These are phyloP conservation scores for Clarias batrachus DNA, from an alignment of 2,113 vertebrate genomes.

Conservation along the genomic window DNA sequence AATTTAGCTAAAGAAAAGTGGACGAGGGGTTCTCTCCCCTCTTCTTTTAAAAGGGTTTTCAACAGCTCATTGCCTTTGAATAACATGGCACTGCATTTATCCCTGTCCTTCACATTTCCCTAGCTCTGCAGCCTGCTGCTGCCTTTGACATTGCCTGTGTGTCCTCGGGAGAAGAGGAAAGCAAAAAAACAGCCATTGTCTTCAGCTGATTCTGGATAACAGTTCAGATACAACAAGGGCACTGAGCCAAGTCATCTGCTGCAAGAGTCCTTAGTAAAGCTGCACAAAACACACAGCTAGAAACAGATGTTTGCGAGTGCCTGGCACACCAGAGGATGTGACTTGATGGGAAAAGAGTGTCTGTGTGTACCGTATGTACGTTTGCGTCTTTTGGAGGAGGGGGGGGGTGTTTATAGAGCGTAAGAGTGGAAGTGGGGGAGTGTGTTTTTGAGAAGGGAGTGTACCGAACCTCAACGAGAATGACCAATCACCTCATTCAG, in stretches of 20 bases:
- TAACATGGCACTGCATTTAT: slow-evolving; percentile 48
- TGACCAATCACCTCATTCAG: slow-evolving; percentile 79
- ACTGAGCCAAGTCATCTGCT: slow-evolving; percentile 55
- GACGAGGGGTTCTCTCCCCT: slow-evolving; percentile 54
- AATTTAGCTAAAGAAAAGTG: slow-evolving; percentile 58
- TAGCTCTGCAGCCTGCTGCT: slow-evolving; percentile 49
- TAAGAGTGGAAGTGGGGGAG: slow-evolving; percentile 29
- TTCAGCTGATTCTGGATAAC: slow-evolving; percentile 61
- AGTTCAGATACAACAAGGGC: slow-evolving; percentile 62
- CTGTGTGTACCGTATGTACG: background rate
- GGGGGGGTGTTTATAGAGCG: slow-evolving; percentile 37
- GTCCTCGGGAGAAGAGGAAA: slow-evolving; percentile 57
- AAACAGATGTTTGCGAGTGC: slow-evolving; percentile 60
- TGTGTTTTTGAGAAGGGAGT: slow-evolving; percentile 47
- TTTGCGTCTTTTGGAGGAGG: slow-evolving; percentile 28
- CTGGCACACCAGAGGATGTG: background rate
- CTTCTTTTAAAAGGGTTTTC: slow-evolving; percentile 54
- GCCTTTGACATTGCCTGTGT: slow-evolving; percentile 51
- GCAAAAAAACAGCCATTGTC: slow-evolving; percentile 57
- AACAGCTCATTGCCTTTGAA: slow-evolving; percentile 57
- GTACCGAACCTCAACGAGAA: slow-evolving; percentile 72
- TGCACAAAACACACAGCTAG: slow-evolving; percentile 44
- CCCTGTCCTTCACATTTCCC: slow-evolving; percentile 66
- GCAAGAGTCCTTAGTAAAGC: slow-evolving; percentile 47
- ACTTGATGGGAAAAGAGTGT: slow-evolving; percentile 21